A percentile compares a stretch with the other conserved stretches of the same genome.
phyloP scores from a whole-genome alignment of 2,113 vertebrate species.

The Salvelinus alpinus region DNA sequence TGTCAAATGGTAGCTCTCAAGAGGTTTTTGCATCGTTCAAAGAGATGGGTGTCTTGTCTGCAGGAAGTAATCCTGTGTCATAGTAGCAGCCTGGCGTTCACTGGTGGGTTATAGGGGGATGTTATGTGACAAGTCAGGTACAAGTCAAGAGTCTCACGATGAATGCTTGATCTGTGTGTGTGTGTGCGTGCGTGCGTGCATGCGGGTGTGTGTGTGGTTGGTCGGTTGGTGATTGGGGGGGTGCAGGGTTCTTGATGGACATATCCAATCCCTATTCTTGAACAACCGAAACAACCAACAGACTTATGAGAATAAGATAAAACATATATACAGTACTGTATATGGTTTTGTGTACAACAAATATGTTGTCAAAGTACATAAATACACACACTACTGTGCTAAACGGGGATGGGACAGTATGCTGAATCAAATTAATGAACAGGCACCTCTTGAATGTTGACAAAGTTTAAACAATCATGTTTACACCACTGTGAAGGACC shows the following conservation, averaged over 20 bases:
- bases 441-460: background rate
- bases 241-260: background rate
- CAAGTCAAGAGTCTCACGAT: slow-evolving; percentile 18
- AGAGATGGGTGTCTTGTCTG: slow-evolving; percentile 39
- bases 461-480: slow-evolving; percentile 23
- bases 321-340: too few relatives aligned
- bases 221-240: too few relatives aligned
- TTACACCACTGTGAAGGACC: slow-evolving; percentile 3
- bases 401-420: background rate
- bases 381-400: background rate
- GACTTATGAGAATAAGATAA: too few relatives aligned
- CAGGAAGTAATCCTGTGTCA: slow-evolving; percentile 40
- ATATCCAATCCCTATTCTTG: background rate
- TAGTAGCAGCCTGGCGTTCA: slow-evolving; percentile 16
- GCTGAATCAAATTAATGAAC: background rate
- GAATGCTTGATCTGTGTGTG: background rate
- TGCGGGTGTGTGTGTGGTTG: background rate
- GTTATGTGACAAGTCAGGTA: slow-evolving; percentile 41
- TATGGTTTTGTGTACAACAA: too few relatives aligned
- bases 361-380: too few relatives aligned
- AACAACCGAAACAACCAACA: too few relatives aligned
- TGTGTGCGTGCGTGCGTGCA: background rate
- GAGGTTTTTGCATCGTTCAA: slow-evolving; percentile 38
- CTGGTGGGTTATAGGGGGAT: slow-evolving; percentile 24
- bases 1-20: slow-evolving; percentile 41